These are phyloP conservation scores for Diplolepis rosae DNA, from an alignment of 2,888 invertebrate species.

Conservation along the genomic window DNA sequence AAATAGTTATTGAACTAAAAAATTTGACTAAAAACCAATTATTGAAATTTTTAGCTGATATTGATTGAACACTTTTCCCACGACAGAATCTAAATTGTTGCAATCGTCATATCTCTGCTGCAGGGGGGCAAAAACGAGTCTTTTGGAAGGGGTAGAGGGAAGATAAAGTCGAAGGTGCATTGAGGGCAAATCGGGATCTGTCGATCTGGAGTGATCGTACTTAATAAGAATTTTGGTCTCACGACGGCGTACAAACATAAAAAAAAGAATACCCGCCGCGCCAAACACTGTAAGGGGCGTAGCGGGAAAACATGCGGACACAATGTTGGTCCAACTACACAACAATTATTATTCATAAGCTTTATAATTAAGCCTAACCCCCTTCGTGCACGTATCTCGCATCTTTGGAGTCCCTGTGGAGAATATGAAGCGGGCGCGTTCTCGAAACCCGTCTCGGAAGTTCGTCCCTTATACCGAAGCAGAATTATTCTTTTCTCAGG, in stretches of 20 bases:
- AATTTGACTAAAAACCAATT: background rate
- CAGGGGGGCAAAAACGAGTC: conserved; percentile 39
- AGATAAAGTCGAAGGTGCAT: conserved; percentile 36
- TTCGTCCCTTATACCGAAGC: background rate
- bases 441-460: background rate
- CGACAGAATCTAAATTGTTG: background rate
- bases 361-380: conserved; percentile 70
- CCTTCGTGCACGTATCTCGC: conserved; percentile 53
- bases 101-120: background rate
- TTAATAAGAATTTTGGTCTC: conserved; percentile 57
- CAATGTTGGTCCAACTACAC: conserved; percentile 74
- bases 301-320: conserved; percentile 71
- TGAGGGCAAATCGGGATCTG: conserved; percentile 5
- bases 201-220: conserved; percentile 39
- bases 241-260: conserved; percentile 61
- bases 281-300: conserved; percentile 69
- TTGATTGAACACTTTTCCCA: background rate
- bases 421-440: conserved; percentile 3
- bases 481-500: background rate
- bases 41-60: background rate
- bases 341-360: conserved; percentile 73
- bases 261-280: conserved; percentile 66
- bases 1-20: background rate
- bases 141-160: conserved; percentile 41
- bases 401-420: conserved; percentile 57